Evolutionary conservation across 2,888 invertebrate species (phyloP).

Genomic region (Spialia ferax): DNA sequence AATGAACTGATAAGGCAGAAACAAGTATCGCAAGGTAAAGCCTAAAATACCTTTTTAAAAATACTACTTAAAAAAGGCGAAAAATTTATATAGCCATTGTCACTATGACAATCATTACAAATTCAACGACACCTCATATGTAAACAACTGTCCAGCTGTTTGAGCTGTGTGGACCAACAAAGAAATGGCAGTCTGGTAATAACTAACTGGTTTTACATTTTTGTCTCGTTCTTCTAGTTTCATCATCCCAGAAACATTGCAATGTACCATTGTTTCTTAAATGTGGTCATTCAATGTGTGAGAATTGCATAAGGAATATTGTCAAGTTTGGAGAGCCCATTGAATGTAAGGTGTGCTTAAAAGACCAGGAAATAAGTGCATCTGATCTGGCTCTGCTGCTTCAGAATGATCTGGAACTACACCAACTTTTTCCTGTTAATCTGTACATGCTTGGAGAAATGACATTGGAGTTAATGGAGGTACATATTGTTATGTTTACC

Average conservation of each 20-base stretch:
- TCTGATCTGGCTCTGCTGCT: slow-evolving; percentile 53
- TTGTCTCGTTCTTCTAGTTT: slow-evolving; percentile 49
- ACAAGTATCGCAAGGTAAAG: too few species aligned
- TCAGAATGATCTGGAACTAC: slow-evolving; percentile 58
- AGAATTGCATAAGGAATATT: slow-evolving; percentile 84
- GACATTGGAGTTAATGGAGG: slow-evolving; percentile 59
- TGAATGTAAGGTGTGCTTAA: slow-evolving; percentile 80
- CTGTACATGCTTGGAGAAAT: slow-evolving; percentile 73
- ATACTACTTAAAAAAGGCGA: too few species aligned
- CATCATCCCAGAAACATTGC: slow-evolving; percentile 53
- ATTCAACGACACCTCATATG: too few species aligned
- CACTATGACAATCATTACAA: too few species aligned
- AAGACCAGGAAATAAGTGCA: slow-evolving; percentile 58
- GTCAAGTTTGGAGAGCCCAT: slow-evolving; percentile 72
- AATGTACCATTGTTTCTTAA: slow-evolving; percentile 87
- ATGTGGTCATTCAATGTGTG: slow-evolving; percentile 91
- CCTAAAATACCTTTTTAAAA: too few species aligned
- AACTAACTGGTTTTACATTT: not conserved
- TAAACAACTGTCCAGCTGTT: too few species aligned
- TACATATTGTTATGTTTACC: too few species aligned
- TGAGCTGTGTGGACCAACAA: too few species aligned
- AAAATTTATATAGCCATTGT: too few species aligned
- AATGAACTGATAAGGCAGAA: too few species aligned
- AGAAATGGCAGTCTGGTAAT: too few species aligned
- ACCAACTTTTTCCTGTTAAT: slow-evolving; percentile 71